Evolutionary conservation across 1,140 invertebrate species (phyloP).

Genomic region (Lepidostoma basale): DNA sequence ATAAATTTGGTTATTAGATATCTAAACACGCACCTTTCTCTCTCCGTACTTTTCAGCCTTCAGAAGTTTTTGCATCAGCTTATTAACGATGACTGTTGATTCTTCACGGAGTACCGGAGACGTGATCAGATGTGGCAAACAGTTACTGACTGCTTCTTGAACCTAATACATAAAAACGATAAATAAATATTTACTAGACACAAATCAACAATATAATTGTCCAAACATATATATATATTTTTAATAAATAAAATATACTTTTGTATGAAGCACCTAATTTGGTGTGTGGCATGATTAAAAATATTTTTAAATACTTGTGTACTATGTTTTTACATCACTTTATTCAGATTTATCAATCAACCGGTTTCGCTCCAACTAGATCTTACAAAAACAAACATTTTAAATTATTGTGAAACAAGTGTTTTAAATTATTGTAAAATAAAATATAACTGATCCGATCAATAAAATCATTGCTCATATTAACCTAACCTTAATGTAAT

Average conservation of each 20-base stretch:
- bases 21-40: slow-evolving; percentile 64
- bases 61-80: slow-evolving; percentile 84
- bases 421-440: too few relatives aligned
- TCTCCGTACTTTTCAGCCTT: slow-evolving; percentile 98
- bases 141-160: slow-evolving; percentile 97
- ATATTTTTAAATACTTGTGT: too few relatives aligned
- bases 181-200: neutral
- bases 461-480: too few relatives aligned
- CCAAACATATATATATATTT: neutral
- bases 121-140: slow-evolving; percentile 86
- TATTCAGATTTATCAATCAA: too few relatives aligned
- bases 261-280: too few relatives aligned
- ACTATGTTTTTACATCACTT: too few relatives aligned
- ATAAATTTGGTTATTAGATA: neutral
- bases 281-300: too few relatives aligned
- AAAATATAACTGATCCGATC: too few relatives aligned
- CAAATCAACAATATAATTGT: neutral
- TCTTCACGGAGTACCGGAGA: slow-evolving; percentile 87
- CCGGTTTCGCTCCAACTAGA: too few relatives aligned
- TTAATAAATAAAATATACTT: neutral
- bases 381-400: too few relatives aligned
- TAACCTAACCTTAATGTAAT: too few relatives aligned
- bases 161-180: slow-evolving; percentile 73
- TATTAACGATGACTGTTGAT: slow-evolving; percentile 85
- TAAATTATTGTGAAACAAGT: too few relatives aligned